Evolutionary conservation across 2,113 vertebrate species (phyloP), one percentile per base, ranked within the genome.

Genomic region (Miniopterus natalensis): DNA sequence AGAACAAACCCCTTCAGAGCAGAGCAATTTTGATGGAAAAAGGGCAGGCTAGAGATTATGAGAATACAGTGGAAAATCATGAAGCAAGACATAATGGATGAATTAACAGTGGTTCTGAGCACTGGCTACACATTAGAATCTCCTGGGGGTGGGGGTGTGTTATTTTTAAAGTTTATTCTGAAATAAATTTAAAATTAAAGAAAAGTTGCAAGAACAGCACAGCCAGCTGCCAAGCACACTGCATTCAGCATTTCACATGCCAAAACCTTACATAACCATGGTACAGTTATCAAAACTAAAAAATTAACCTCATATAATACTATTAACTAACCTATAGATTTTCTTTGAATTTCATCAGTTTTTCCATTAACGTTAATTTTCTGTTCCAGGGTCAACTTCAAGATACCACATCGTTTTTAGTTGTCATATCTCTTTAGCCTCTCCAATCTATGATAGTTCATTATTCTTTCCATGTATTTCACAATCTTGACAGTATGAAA

Each of bases 181-280:
- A 96, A 92, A 90, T 84, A 88, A 93, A 57, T 94, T 84, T 55
- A 73, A 96, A 93, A 92, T 86, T 63, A 94, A 11, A 85, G 40
- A 91, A 81, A 86, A 92, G 36, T 31, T 70, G 36, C 20, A 88
- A 88, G 92, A 96, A 57, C 10, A 78, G 71, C 63, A 92, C 20
- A 92, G 21, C 40, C 51, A 84, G 45, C 13, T 80, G 13, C 15
- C 29, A 36, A 31, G 84, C 29, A 92, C 8, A 78, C 49, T 87
- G 95, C 36, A 90, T 65, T 12, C 47, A 92, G 77, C 17, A 90
- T 71, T 70, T 11, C 23, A 57, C 9, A 77, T 42, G 25, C 61
- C 61, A 83, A 71, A 71, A 83, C 66, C 61, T 84, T 95, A 84
- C 8, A 89, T 79, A 92, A 95, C 6, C 68, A 74, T 36, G 3